Evolutionary conservation across 1,140 invertebrate species (phyloP).

Genomic region (Piezodorus guildinii): DNA sequence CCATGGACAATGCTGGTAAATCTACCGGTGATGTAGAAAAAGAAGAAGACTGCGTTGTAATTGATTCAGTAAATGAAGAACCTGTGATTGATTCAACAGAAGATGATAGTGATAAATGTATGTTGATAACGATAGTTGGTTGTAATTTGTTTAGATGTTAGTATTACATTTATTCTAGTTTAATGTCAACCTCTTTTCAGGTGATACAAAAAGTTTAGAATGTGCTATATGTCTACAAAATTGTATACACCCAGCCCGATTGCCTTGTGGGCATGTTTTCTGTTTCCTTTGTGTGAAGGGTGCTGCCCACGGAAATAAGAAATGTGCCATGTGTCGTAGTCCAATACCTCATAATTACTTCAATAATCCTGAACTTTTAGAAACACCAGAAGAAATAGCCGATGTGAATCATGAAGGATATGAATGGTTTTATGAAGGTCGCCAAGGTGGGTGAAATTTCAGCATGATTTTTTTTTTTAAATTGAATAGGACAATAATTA

Average conservation of each 20-base stretch:
- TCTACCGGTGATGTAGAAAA: too few species aligned
- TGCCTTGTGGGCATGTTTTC: conserved; percentile 91
- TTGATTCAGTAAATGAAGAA: not conserved
- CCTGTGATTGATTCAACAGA: not conserved
- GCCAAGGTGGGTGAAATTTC: conserved; percentile 51
- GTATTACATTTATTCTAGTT: not conserved
- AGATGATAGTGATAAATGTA: not conserved
- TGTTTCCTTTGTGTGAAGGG: conserved; percentile 93
- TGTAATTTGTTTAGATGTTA: not conserved
- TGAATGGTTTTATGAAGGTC: conserved; percentile 92
- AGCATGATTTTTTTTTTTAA: too few species aligned
- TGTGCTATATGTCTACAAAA: conserved; percentile 87
- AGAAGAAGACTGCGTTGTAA: too few species aligned
- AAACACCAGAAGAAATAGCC: conserved; percentile 37
- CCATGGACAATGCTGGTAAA: not conserved
- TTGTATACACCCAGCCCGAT: conserved; percentile 72
- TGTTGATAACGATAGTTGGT: not conserved
- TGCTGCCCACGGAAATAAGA: conserved; percentile 70
- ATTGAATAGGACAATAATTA: too few species aligned
- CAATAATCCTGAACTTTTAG: conserved; percentile 67
- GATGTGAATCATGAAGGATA: conserved; percentile 55
- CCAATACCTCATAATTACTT: conserved; percentile 73
- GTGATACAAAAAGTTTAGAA: conserved; percentile 39
- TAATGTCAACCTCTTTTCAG: not conserved
- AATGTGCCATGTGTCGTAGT: conserved; percentile 75